These are phyloP conservation scores for Anticlea derivata DNA, from an alignment of 2,888 invertebrate species.

Conservation along the genomic window DNA sequence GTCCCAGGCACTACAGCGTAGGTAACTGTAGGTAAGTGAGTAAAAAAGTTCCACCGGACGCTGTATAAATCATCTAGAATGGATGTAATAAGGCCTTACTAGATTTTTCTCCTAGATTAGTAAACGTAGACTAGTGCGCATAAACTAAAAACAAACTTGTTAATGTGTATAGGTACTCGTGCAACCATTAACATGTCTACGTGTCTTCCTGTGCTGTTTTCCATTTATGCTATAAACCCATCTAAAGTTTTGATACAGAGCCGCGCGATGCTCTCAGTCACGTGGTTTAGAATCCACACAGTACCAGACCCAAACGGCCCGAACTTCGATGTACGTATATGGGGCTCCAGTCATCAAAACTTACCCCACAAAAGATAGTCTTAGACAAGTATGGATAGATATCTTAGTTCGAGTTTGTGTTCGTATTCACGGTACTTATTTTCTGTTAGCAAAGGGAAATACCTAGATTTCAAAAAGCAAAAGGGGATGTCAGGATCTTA, in stretches of 20 bases:
- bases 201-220: constrained; percentile 31
- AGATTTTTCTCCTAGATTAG: too few relatives aligned
- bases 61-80: too few relatives aligned
- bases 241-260: constrained; percentile 37
- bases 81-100: too few relatives aligned
- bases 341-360: constrained; percentile 3
- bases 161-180: constrained; percentile 9
- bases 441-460: too few relatives aligned
- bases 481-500: too few relatives aligned
- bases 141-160: constrained; percentile 9
- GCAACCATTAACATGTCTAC: constrained; percentile 31
- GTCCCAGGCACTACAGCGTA: too few relatives aligned
- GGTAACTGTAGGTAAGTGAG: too few relatives aligned
- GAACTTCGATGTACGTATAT: constrained; percentile 21
- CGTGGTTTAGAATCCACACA: constrained; percentile 38
- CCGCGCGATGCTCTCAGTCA: constrained; percentile 33
- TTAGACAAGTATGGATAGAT: too few relatives aligned
- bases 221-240: constrained; percentile 37
- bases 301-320: constrained; percentile 44
- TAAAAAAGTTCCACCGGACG: too few relatives aligned
- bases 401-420: too few relatives aligned
- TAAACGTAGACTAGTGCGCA: background rate
- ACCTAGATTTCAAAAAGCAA: background rate
- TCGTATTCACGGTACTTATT: too few relatives aligned
- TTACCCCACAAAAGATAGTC: background rate